A percentile compares a stretch with the other conserved stretches of the same genome.
Conservation (phyloP, 2,113 vertebrate species). For the Solea solea region DNA sequence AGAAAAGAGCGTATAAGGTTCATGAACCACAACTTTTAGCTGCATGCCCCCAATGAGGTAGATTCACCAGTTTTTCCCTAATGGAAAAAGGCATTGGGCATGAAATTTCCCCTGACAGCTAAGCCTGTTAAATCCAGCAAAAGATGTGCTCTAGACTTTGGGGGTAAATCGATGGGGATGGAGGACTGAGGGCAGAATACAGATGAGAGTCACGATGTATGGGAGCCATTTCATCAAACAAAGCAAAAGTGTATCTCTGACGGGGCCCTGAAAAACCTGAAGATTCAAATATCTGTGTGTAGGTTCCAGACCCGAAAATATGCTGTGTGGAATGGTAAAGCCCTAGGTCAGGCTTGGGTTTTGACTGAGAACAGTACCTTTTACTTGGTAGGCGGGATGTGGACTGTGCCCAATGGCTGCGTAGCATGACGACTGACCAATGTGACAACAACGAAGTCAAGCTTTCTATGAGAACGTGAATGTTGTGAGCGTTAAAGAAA, state of each 20-base stretch:
- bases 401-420: too few species aligned
- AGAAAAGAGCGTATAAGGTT: conserved; percentile 39
- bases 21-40: conserved; percentile 36
- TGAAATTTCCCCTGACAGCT: conserved; percentile 72
- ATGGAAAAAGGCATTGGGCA: conserved; percentile 68
- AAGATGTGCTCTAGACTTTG: conserved; percentile 51
- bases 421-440: too few species aligned
- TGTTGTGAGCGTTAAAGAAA: too few species aligned
- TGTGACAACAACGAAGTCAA: too few species aligned
- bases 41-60: conserved; percentile 24
- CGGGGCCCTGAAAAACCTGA: neutral
- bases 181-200: conserved; percentile 43
- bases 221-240: conserved; percentile 2
- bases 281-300: conserved; percentile 5
- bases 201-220: conserved; percentile 35
- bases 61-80: conserved; percentile 61
- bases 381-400: too few species aligned
- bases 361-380: too few species aligned
- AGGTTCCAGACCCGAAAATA: conserved; percentile 1
- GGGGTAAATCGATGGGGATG: conserved; percentile 57
- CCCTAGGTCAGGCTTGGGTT: too few species aligned
- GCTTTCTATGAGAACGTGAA: too few species aligned
- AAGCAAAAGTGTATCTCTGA: neutral
- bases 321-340: conserved; percentile 9
- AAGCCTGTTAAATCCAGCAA: conserved; percentile 51